Base-by-base conservation (phyloP, 1,140 invertebrate genomes). In the Platyura marginata region DNA sequence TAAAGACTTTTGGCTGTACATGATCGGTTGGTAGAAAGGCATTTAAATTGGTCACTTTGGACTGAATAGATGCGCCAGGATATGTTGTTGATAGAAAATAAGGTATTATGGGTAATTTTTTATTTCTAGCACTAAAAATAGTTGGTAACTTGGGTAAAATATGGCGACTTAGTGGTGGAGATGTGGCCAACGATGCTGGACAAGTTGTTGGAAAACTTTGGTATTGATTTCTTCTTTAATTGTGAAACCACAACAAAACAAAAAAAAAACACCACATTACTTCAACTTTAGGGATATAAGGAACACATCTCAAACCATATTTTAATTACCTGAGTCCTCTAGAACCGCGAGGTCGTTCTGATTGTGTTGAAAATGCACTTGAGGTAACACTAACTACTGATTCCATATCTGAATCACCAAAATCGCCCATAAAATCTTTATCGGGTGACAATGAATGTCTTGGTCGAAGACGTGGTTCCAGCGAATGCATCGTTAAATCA, bases 301-400 rank as follows among this genome's bases (percentile, higher is more conserved):
- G n/a, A n/a, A n/a, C n/a, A n/a, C 18, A 6, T 8, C 37, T 5
- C 11, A 4, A 3, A 15, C 11, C n/a, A n/a, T n/a, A n/a, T n/a
- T n/a, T n/a, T n/a, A n/a, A 3, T 22, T 40, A 81, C 79, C 77
- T 77, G 52, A 75, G 62, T 51, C 65, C 66, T 51, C 73, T 68
- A 33, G 79, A 82, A 42, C 77, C 79, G 47, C 81, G 68, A 13
- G 83, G 83, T 51, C 84, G 66, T 67, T 91, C 87, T 50, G 84
- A 88, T 63, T 91, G 87, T 44, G 86, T 91, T 51, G 85, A 89
- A 63, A 90, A 89, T 54, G 86, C 82, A 71, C 85, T 89, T 54
- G 85, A 89, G 36, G 81, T 85, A 44, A 86, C 79, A 37, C 80
- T 84, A 36, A 73, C 80, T 43, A 87, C 81, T 51, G 82, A 87